These are phyloP conservation scores for Ranitomeya variabilis DNA, from an alignment of 2,113 vertebrate genomes.

Conservation along the genomic window DNA sequence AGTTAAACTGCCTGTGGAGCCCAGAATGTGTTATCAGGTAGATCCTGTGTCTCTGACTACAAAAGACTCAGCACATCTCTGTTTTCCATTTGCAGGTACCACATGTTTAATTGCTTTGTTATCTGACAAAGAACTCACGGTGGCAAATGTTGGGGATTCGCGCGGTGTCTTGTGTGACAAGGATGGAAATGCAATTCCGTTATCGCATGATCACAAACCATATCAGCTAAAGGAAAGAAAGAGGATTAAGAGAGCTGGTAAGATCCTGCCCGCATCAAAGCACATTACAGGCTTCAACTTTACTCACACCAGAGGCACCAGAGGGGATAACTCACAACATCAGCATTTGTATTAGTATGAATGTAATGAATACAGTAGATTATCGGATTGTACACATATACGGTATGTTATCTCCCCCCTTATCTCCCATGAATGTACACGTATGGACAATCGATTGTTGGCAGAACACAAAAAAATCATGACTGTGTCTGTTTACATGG, in stretches of 20 bases:
- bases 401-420: background rate
- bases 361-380: background rate
- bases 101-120: slow-evolving; percentile 93
- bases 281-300: slow-evolving; percentile 14
- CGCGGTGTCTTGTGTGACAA: slow-evolving; percentile 95
- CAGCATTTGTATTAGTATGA: background rate
- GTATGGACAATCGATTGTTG: too few species aligned
- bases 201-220: slow-evolving; percentile 98
- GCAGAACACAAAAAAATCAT: too few species aligned
- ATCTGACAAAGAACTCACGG: slow-evolving; percentile 91
- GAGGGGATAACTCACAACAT: background rate
- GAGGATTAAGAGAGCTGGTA: slow-evolving; percentile 96
- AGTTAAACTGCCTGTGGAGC: background rate
- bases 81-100: slow-evolving; percentile 77
- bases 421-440: background rate
- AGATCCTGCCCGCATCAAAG: slow-evolving; percentile 57
- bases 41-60: background rate
- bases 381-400: background rate
- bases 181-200: slow-evolving; percentile 89
- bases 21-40: background rate
- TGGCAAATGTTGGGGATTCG: slow-evolving; percentile 96
- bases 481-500: too few species aligned
- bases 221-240: slow-evolving; percentile 98
- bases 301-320: background rate
- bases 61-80: slow-evolving; percentile 12